phyloP scores from a whole-genome alignment of 1,140 invertebrate species.

The Trypoxylus dichotomus region DNA sequence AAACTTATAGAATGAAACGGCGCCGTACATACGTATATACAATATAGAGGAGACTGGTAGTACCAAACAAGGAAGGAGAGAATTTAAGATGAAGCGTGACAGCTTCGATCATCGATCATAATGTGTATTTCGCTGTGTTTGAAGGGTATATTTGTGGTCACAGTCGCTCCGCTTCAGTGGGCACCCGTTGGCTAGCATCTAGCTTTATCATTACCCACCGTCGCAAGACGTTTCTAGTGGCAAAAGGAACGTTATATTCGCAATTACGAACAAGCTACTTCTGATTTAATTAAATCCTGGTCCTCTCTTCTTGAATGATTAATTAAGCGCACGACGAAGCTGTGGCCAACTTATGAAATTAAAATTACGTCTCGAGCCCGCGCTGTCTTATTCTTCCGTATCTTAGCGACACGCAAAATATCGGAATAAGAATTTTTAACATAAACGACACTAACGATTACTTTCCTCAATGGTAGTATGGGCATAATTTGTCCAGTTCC shows the following conservation, averaged over 20 bases:
- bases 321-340: constrained; percentile 38
- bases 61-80: constrained; percentile 14
- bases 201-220: constrained; percentile 26
- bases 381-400: neutral
- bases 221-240: constrained; percentile 37
- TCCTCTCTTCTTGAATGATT: constrained; percentile 46
- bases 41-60: neutral
- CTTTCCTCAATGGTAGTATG: too few species aligned
- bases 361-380: constrained; percentile 38
- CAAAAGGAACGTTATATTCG: constrained; percentile 40
- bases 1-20: too few species aligned
- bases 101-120: constrained; percentile 30
- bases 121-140: constrained; percentile 24
- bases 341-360: constrained; percentile 45
- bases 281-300: constrained; percentile 47
- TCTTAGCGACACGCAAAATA: constrained; percentile 5
- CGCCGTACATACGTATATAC: neutral
- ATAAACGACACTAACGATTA: too few species aligned
- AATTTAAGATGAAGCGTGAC: constrained; percentile 19
- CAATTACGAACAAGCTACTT: constrained; percentile 47
- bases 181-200: constrained; percentile 24
- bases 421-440: neutral
- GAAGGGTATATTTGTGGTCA: constrained; percentile 30
- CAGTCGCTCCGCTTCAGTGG: constrained; percentile 28
- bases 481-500: too few species aligned